Evolutionary conservation across 2,888 invertebrate species (phyloP).

Genomic region (Cremastinae sp.): DNA sequence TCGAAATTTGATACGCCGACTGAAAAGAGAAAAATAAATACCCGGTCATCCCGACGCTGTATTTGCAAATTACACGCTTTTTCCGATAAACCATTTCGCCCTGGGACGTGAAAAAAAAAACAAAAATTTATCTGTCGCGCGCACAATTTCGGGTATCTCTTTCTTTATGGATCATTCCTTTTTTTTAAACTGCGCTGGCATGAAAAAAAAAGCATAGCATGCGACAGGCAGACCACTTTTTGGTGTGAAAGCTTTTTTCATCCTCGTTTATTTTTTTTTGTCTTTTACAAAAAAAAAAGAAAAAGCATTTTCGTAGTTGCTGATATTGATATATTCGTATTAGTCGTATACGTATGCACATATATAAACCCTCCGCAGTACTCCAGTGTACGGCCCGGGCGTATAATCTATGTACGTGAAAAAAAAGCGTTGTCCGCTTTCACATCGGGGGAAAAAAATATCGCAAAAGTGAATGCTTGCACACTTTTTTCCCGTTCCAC

Average conservation of each 20-base stretch:
- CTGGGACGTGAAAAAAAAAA: slow-evolving; percentile 4
- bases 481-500: background rate
- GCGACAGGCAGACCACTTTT: slow-evolving; percentile 32
- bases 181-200: slow-evolving; percentile 31
- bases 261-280: too few relatives aligned
- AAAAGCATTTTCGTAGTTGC: slow-evolving; percentile 34
- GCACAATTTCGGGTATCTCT: slow-evolving; percentile 59
- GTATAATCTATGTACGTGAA: too few relatives aligned
- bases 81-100: slow-evolving; percentile 69
- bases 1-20: slow-evolving; percentile 3
- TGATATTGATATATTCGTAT: slow-evolving; percentile 41
- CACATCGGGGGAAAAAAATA: background rate
- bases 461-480: background rate
- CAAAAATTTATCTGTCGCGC: slow-evolving; percentile 69
- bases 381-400: too few relatives aligned
- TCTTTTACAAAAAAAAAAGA: too few relatives aligned
- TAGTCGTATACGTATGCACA: background rate
- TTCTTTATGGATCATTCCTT: slow-evolving; percentile 25
- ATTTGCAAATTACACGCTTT: slow-evolving; percentile 67
- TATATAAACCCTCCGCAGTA: background rate
- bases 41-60: background rate
- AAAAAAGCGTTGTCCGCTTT: background rate
- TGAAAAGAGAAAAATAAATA: slow-evolving; percentile 11
- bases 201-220: slow-evolving; percentile 49
- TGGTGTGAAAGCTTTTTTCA: slow-evolving; percentile 43